Conservation (phyloP, 2,113 vertebrate species). For the Sapajus apella region DNA sequence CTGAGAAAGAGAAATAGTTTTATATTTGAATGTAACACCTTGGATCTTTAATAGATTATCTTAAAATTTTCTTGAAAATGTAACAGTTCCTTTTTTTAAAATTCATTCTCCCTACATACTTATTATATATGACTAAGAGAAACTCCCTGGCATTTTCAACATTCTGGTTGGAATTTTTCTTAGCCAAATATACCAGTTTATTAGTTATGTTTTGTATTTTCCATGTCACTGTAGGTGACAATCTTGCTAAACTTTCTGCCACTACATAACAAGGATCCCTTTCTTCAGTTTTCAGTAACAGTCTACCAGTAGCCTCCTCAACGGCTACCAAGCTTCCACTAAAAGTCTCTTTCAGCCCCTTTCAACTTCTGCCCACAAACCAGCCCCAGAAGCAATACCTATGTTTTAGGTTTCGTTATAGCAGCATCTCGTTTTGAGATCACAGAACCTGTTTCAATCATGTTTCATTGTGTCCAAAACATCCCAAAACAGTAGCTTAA, state of each 20-base stretch:
- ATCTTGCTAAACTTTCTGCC: background rate
- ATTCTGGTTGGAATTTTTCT: background rate
- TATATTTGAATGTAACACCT: background rate
- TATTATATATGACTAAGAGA: background rate
- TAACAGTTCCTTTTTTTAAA: background rate
- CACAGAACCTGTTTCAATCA: background rate
- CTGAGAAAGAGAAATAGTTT: background rate
- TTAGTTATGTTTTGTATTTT: background rate
- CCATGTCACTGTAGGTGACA: background rate
- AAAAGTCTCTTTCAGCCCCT: background rate
- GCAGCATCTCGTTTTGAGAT: background rate
- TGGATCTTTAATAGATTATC: background rate
- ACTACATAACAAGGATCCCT: background rate
- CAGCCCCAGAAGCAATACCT: background rate
- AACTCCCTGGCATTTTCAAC: background rate
- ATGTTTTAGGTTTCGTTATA: background rate
- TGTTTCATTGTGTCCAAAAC: background rate
- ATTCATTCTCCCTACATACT: background rate
- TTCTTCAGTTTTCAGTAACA: background rate
- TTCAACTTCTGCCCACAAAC: background rate
- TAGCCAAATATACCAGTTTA: background rate
- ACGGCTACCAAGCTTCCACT: background rate
- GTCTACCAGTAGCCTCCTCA: background rate
- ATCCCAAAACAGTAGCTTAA: background rate
- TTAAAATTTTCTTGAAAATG: constrained; percentile 1